A percentile compares a stretch with the other conserved stretches of the same genome.
Conservation (phyloP, 2,113 vertebrate species). For the Typhlomys cinereus region DNA sequence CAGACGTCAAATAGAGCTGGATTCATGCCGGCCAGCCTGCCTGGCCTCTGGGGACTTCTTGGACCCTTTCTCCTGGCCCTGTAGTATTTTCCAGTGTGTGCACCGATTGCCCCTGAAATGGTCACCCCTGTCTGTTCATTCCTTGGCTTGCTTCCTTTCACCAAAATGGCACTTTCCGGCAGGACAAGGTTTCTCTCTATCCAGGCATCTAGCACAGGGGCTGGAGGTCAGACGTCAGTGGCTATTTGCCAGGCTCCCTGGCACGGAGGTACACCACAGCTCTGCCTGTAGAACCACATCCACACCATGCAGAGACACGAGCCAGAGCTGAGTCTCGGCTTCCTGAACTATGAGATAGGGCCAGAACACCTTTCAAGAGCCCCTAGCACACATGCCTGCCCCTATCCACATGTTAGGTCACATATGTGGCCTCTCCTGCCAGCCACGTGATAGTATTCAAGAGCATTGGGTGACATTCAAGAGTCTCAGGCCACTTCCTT, state of each 20-base stretch:
- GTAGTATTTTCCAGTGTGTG: rapidly evolving
- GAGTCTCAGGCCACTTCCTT: not conserved
- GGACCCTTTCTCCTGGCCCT: rapidly evolving
- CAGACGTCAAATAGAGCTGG: not conserved
- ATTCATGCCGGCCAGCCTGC: not conserved
- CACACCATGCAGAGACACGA: not conserved
- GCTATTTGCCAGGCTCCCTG: not conserved
- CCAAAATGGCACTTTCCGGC: rapidly evolving
- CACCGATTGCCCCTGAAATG: rapidly evolving
- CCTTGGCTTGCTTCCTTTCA: not conserved
- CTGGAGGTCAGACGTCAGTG: too few species aligned
- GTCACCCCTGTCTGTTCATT: rapidly evolving
- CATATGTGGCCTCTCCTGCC: rapidly evolving
- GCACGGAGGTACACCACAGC: not conserved
- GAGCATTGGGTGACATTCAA: too few species aligned
- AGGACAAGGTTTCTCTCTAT: not conserved
- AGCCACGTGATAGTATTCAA: too few species aligned
- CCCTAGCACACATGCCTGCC: too few species aligned
- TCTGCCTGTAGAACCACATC: not conserved
- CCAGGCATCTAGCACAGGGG: rapidly evolving
- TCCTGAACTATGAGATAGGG: not conserved
- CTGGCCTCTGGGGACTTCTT: not conserved
- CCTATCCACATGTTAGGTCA: not conserved
- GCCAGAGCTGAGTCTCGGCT: not conserved
- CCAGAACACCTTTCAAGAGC: not conserved